A percentile compares a stretch with the other conserved stretches of the same genome.
Conservation (phyloP, 2,113 vertebrate species). For the Talpa occidentalis region DNA sequence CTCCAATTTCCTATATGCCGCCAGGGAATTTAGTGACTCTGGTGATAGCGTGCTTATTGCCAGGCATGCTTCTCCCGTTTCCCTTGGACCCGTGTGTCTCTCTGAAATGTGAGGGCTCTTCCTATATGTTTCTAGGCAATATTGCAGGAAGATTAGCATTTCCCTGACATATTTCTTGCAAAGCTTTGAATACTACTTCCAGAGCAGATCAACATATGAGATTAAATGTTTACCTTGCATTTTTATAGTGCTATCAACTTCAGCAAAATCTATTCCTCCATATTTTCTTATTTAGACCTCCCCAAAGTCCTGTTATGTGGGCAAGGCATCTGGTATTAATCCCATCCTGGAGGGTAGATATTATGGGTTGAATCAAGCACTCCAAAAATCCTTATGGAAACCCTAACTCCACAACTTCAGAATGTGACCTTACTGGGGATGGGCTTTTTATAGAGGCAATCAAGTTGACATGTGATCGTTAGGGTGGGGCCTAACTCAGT, state of each 20-base stretch:
- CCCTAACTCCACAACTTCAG: not conserved
- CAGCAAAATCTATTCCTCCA: not conserved
- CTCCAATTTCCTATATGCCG: conserved; percentile 49
- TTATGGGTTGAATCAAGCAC: not conserved
- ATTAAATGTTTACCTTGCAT: not conserved
- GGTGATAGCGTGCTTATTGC: not conserved
- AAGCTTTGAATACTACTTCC: not conserved
- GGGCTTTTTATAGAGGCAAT: not conserved
- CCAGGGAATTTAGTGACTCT: conserved; percentile 14
- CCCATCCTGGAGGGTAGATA: not conserved
- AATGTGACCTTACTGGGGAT: not conserved
- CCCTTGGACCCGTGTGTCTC: not conserved
- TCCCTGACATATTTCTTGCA: conserved; percentile 8
- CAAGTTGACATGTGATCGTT: not conserved
- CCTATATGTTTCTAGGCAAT: not conserved
- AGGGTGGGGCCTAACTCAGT: not conserved
- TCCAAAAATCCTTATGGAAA: not conserved
- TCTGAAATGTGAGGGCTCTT: not conserved
- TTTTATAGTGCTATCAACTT: not conserved
- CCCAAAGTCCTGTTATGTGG: not conserved
- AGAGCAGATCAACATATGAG: not conserved
- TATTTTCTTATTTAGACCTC: not conserved
- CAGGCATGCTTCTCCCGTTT: not conserved
- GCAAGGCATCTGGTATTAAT: not conserved
- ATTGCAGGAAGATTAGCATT: not conserved